Evolutionary conservation across 2,888 invertebrate species (phyloP), one percentile per base, ranked within the genome.

Genomic region (Theretra japonica): DNA sequence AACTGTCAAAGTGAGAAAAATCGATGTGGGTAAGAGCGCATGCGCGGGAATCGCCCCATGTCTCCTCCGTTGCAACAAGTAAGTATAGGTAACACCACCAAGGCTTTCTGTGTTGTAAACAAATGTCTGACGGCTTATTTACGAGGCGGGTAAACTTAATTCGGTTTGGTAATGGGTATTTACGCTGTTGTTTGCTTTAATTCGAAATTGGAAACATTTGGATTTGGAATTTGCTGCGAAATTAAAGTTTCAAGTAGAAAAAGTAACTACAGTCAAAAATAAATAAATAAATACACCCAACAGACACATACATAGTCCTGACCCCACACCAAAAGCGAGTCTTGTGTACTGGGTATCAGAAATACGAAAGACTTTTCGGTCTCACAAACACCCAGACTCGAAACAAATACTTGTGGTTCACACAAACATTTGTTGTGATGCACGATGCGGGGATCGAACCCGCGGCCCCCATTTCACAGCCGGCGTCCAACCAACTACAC

Each of bases 1-100:
- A 94, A 90, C 93, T 94, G 94, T 94, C 94, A 94, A 93, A 93
- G 80, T 89, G 84, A 85, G 91, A 90, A 94, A 94, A 94, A 94
- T 94, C 94, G 83, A 94, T 94, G 93, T 82, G 80, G 80, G 83
- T 82, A 75, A 88, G 74, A 80, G 90, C 94, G 94, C 94, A 92
- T 92, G 94, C 86, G 92, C 86, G 82, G 80, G 75, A 65, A 74
- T 81, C 80, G 82, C 82, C 87, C 87, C 75, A 76, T 75, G 71
- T 71, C 79, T 73, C 79, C 77, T 77, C 76, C 84, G 85, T 84
- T 86, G 62, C 73, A 68, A 68, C 68, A 71, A 71, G 71, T 68
- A 69, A 56, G 25, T 69, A 70, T 62, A 62, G 60, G 7, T 70
- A 33, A 58, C 33, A 70, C 48, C 25, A 60, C 50, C n/a, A 23